Evolutionary conservation across 35 echinoderm and acorn worm genomes (phyloP), one percentile per base, ranked within the genome.

Genomic region (Chiridota heheva): DNA sequence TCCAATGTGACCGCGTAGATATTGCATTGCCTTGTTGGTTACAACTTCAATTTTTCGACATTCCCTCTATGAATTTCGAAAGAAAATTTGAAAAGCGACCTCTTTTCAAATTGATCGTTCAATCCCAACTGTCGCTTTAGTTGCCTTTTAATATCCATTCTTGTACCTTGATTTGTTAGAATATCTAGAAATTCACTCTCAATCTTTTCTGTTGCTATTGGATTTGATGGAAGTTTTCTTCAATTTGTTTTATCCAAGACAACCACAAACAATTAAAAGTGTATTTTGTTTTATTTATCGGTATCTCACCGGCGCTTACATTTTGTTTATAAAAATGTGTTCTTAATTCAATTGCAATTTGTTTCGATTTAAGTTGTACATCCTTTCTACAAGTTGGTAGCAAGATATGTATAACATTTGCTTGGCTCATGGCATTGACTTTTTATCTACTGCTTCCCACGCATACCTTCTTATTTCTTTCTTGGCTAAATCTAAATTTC

Each of bases 341-440:
- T n/a, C 72, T 24, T 33, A 76, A 53, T n/a, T 76, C 72, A 18
- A 76, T 0, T 12, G 72, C 72, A n/a, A n/a, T n/a, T n/a, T n/a
- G n/a, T n/a, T n/a, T n/a, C n/a, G n/a, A n/a, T n/a, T n/a, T n/a
- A n/a, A n/a, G n/a, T n/a, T n/a, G n/a, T n/a, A n/a, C n/a, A n/a
- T n/a, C n/a, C n/a, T 69, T 69, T 32, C 1, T 69, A 40, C 65
- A 69, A 17, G 31, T 69, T 31, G 65, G 65, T 7, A 69, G 65
- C 7, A 69, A 36, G 20, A 69, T 36, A 13, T 69, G 29, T 36
- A 69, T 69, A 20, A 35, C 29, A 12, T 69, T 69, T 36, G 17
- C 22, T 32, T 69, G 65, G 29, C 6, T 34, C 5, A 69, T 40
- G 28, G 29, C n/a, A 1, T 69, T 29, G 28, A 28, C 24, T 35